A percentile compares a stretch with the other conserved stretches of the same genome.
These are phyloP conservation scores for Stenchaetothrips biformis DNA, from an alignment of 2,888 invertebrate genomes.

Conservation along the genomic window DNA sequence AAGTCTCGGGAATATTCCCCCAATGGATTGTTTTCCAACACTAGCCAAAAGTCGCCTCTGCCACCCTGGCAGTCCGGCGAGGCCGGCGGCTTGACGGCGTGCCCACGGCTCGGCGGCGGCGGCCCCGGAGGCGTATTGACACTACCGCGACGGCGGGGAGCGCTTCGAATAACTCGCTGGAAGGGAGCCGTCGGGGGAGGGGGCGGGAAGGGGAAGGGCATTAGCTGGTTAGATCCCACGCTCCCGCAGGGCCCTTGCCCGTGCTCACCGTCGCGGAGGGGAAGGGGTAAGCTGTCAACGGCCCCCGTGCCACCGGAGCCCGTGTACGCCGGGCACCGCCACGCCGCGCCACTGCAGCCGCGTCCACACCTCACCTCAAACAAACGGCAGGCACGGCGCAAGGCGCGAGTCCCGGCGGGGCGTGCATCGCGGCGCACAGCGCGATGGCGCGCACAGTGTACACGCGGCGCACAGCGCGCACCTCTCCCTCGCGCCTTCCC, in stretches of 20 bases:
- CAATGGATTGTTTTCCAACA: too few relatives aligned
- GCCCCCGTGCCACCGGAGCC: not conserved
- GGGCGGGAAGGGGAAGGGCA: not conserved
- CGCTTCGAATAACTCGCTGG: not conserved
- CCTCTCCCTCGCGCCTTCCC: too few relatives aligned
- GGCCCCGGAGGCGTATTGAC: conserved; percentile 6
- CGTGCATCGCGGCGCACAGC: too few relatives aligned
- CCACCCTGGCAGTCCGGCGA: not conserved
- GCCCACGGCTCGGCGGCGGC: not conserved
- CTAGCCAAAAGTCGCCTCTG: too few relatives aligned
- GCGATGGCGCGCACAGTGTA: too few relatives aligned
- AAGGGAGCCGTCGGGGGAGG: not conserved
- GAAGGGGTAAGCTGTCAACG: not conserved
- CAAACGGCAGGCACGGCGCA: too few relatives aligned
- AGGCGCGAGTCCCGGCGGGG: too few relatives aligned
- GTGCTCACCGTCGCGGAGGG: not conserved
- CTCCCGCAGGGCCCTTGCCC: not conserved
- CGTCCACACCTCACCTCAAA: too few relatives aligned
- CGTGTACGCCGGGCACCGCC: too few relatives aligned
- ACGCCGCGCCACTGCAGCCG: too few relatives aligned
- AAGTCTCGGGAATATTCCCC: too few relatives aligned
- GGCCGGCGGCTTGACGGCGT: not conserved
- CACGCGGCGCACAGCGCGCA: too few relatives aligned
- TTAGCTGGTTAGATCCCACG: conserved; percentile 8
- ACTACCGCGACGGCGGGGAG: not conserved